A percentile compares a stretch with the other conserved stretches of the same genome.
These are phyloP conservation scores for Lycocerus yunnanus DNA, from an alignment of 2,888 invertebrate genomes.

Conservation along the genomic window DNA sequence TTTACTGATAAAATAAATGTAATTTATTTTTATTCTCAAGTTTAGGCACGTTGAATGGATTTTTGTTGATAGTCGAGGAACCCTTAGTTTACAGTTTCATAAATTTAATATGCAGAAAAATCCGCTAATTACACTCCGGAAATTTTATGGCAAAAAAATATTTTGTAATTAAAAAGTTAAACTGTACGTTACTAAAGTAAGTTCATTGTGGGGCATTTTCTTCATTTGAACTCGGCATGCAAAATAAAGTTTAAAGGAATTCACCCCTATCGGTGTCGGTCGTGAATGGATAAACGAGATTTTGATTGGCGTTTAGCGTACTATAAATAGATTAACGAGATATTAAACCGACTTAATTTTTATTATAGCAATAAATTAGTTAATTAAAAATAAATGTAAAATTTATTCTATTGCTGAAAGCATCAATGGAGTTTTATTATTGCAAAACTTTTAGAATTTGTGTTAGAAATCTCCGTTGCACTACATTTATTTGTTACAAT, in stretches of 20 bases:
- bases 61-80: neutral
- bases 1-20: constrained; percentile 14
- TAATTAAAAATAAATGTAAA: too few species aligned
- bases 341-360: too few species aligned
- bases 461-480: neutral
- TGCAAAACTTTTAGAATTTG: neutral
- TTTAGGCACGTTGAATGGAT: neutral
- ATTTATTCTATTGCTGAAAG: too few species aligned
- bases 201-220: too few species aligned
- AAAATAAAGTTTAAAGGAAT: neutral
- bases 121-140: neutral
- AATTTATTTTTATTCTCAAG: constrained; percentile 14
- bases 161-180: neutral
- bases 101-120: neutral
- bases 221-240: neutral
- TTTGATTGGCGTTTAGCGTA: too few species aligned
- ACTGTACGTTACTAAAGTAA: too few species aligned
- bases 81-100: neutral
- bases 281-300: too few species aligned
- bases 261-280: too few species aligned
- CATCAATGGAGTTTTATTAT: neutral
- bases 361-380: too few species aligned
- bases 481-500: neutral
- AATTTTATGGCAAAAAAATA: neutral
- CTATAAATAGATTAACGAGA: too few species aligned